Percentiles rank a stretch among this genome's conserved stretches.
phyloP scores from a whole-genome alignment of 2,113 vertebrate genomes.

The Scomber japonicus region DNA sequence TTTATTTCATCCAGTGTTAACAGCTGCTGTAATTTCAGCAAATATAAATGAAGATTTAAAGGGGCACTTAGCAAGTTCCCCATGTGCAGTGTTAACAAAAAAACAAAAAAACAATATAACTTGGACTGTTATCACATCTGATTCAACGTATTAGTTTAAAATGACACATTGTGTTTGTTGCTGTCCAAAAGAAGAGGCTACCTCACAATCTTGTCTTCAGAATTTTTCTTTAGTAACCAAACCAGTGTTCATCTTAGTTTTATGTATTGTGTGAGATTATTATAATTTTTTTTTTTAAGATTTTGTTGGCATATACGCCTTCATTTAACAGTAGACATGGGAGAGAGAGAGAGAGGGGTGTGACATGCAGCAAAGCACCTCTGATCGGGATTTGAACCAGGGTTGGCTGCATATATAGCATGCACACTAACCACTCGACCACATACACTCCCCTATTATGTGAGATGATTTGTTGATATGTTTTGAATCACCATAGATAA shows the following conservation, averaged over 20 bases:
- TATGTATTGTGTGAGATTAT: not conserved
- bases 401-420: too few species aligned
- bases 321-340: too few species aligned
- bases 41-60: not conserved
- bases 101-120: too few species aligned
- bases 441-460: not conserved
- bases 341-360: too few species aligned
- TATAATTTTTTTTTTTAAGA: too few species aligned
- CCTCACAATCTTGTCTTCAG: not conserved
- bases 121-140: not conserved
- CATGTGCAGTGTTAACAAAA: not conserved
- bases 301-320: too few species aligned
- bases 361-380: too few species aligned
- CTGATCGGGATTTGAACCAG: too few species aligned
- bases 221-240: too few species aligned
- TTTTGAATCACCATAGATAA: not conserved
- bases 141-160: not conserved
- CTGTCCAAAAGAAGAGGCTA: not conserved
- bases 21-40: not conserved
- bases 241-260: not conserved
- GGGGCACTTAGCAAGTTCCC: not conserved
- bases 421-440: too few species aligned
- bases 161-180: not conserved
- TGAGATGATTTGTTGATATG: not conserved
- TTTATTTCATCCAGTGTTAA: not conserved